A percentile compares a stretch with the other conserved stretches of the same genome.
Conservation (phyloP, 1,140 invertebrate genomes). For the Schmidtea mediterranea region DNA sequence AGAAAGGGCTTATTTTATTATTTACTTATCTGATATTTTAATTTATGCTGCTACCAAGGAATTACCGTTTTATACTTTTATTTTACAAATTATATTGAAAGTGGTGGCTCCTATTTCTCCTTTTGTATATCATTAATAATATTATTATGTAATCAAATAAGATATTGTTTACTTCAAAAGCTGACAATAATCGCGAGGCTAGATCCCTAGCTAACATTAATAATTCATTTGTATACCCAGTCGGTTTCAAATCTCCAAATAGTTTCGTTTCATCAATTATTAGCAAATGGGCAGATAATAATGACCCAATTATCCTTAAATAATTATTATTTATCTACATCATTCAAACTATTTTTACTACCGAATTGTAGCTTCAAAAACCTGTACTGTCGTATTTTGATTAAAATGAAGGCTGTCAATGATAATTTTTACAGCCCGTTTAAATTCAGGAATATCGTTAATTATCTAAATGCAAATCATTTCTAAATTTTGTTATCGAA, state of each 20-base stretch:
- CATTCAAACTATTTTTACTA: conserved; percentile 12
- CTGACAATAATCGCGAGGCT: conserved; percentile 33
- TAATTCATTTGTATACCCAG: conserved; percentile 35
- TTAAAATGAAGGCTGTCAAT: conserved; percentile 37
- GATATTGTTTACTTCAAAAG: conserved; percentile 31
- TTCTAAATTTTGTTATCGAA: conserved; percentile 1
- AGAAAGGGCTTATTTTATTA: too few relatives aligned
- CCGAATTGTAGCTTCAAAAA: conserved; percentile 43
- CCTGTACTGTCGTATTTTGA: conserved; percentile 38
- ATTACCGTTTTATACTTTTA: too few relatives aligned
- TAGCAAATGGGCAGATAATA: conserved; percentile 41
- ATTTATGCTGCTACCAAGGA: too few relatives aligned
- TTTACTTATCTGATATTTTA: too few relatives aligned
- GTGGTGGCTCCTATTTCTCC: too few relatives aligned
- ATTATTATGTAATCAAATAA: too few relatives aligned
- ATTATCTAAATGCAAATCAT: conserved; percentile 22
- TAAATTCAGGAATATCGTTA: conserved; percentile 34
- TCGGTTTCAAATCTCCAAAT: conserved; percentile 34
- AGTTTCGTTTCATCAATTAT: conserved; percentile 33
- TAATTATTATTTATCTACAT: conserved; percentile 5
- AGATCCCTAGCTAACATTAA: conserved; percentile 36
- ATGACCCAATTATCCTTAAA: conserved; percentile 34
- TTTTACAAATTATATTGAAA: too few relatives aligned
- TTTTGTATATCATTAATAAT: too few relatives aligned
- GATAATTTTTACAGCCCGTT: conserved; percentile 34